Evolutionary conservation across 2,888 invertebrate species (phyloP), one percentile per base, ranked within the genome.

Genomic region (Lamellibrachia columna): DNA sequence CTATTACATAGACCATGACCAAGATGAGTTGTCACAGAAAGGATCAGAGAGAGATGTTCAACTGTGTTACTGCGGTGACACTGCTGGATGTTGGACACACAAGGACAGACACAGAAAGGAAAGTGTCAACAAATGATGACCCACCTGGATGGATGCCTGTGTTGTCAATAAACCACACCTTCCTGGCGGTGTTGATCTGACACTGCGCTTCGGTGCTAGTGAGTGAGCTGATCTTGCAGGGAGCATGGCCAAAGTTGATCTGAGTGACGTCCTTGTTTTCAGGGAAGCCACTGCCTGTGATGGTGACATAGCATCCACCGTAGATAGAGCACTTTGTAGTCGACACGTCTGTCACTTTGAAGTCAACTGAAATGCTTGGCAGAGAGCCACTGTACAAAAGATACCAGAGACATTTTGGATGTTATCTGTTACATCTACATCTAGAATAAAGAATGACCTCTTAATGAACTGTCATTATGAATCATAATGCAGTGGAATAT

Each of bases 291-390:
- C 75, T 75, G 75, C 75, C 75, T 22, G 75, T 75, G 75, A 75
- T 75, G 75, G 22, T 75, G 75, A 75, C 75, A 75, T 75, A 75
- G 75, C 75, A 75, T 75, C 75, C 75, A 22, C 75, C 75, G 15
- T 75, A 75, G 75, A 75, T 22, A 75, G 75, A 75, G 75, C 75
- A 75, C 75, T n/a, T 75, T 75, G 75, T 75, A 75, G 75, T 75
- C 22, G 75, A 75, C 22, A 75, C 22, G 75, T 6, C 75, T 75
- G 75, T 75, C 75, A 75, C 75, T 22, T 75, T 75, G 75, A 75
- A 75, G 75, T 75, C 75, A 22, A 75, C 75, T n/a, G 11, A 11
- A 75, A 75, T 75, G 75, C 75, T 75, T 22, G 75, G 75, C 75
- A 75, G 75, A 75, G 75, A 75, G 75, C 75, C 75, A 3, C 75